phyloP scores from a whole-genome alignment of 2,797 vertebrate species.

The Sebastes hubbsi region DNA sequence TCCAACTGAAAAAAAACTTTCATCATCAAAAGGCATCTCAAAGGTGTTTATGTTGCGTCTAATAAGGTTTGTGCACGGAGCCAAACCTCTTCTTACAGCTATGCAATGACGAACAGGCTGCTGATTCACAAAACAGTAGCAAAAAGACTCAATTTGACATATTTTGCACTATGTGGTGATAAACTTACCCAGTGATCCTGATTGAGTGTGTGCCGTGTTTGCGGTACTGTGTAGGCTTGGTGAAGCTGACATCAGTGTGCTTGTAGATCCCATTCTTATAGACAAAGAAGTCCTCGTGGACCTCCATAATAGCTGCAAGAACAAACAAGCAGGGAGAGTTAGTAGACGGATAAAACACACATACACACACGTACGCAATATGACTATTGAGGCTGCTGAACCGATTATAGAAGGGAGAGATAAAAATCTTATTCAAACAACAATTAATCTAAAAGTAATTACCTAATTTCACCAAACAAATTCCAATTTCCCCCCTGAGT shows the following conservation, averaged over 20 bases:
- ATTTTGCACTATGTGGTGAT: not conserved
- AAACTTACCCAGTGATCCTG: constrained; percentile 92
- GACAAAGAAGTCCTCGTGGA: constrained; percentile 97
- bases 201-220: constrained; percentile 94
- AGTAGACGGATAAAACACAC: not conserved
- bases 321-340: constrained; percentile 47
- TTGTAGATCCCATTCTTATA: constrained; percentile 93
- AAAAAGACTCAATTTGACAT: not conserved
- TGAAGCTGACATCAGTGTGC: constrained; percentile 87
- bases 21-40: not conserved
- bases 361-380: not conserved
- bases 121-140: not conserved
- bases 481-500: constrained; percentile 25
- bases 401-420: not conserved
- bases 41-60: constrained; percentile 1
- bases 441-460: constrained; percentile 53
- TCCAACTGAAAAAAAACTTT: not conserved
- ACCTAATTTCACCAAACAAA: constrained; percentile 35
- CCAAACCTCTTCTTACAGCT: not conserved
- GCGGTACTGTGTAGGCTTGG: constrained; percentile 84
- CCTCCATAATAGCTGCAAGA: constrained; percentile 93
- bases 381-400: not conserved
- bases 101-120: not conserved
- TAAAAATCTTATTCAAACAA: constrained; percentile 27
- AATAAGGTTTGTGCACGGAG: not conserved